Evolutionary conservation across 2,113 vertebrate species (phyloP).

Genomic region (Bungarus multicinctus): DNA sequence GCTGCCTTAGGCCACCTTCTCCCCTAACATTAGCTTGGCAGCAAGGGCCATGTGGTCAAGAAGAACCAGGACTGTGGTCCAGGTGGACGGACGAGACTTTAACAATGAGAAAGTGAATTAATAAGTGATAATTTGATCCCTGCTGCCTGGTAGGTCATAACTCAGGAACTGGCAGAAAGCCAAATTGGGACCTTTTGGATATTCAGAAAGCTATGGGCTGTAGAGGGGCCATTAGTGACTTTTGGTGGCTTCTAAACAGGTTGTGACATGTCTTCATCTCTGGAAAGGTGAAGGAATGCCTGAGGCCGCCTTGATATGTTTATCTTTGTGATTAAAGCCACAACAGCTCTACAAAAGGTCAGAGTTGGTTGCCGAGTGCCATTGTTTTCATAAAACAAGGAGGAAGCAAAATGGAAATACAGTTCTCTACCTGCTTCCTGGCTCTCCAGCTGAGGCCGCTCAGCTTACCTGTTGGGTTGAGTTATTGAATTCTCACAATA

Average conservation of each 20-base stretch:
- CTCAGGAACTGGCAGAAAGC: neutral
- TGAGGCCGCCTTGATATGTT: neutral
- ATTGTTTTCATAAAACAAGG: neutral
- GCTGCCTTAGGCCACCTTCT: neutral
- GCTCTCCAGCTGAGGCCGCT: neutral
- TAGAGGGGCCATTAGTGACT: neutral
- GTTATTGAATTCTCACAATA: neutral
- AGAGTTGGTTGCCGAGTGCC: neutral
- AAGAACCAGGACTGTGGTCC: neutral
- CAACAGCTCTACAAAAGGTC: neutral
- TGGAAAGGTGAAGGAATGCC: neutral
- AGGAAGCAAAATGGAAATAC: neutral
- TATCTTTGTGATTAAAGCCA: neutral
- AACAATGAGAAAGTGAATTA: neutral
- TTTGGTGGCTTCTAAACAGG: neutral
- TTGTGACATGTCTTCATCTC: neutral
- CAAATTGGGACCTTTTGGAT: neutral
- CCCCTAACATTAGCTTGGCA: neutral
- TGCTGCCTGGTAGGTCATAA: neutral
- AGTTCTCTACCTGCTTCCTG: neutral
- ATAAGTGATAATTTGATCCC: neutral
- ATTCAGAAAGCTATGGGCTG: neutral
- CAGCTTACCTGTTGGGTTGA: neutral
- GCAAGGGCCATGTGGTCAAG: neutral
- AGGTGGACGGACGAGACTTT: neutral